phyloP scores from a whole-genome alignment of 2,113 vertebrate species.

The Aspidoscelis tigris region DNA sequence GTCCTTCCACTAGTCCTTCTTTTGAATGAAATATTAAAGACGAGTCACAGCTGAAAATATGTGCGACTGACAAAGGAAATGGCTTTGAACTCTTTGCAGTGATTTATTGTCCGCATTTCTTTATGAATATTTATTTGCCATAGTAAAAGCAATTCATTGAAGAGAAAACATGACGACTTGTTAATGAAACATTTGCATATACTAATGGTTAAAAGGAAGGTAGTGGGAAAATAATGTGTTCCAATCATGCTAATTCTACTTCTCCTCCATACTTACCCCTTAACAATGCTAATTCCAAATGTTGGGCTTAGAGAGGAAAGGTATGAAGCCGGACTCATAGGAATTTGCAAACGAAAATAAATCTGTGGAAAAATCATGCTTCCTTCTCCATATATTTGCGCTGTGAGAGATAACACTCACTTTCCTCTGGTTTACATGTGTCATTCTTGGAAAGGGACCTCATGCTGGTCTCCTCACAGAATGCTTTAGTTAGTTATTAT shows the following conservation, averaged over 20 bases:
- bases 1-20: conserved; percentile 66
- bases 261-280: conserved; percentile 21
- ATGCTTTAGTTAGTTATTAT: conserved; percentile 13
- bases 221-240: conserved; percentile 37
- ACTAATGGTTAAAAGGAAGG: conserved; percentile 45
- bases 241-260: conserved; percentile 42
- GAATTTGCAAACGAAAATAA: conserved; percentile 28
- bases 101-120: conserved; percentile 71
- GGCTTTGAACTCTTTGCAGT: conserved; percentile 70
- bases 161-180: conserved; percentile 66
- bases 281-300: conserved; percentile 33
- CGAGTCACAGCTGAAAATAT: conserved; percentile 70
- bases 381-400: conserved; percentile 21
- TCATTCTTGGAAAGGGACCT: not conserved
- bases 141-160: conserved; percentile 70
- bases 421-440: not conserved
- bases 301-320: conserved; percentile 8
- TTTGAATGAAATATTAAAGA: conserved; percentile 70
- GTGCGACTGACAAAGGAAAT: conserved; percentile 64
- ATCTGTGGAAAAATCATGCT: conserved; percentile 22
- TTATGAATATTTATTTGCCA: conserved; percentile 76
- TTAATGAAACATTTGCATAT: conserved; percentile 70
- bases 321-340: conserved; percentile 8
- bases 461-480: not conserved
- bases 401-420: conserved; percentile 13